A percentile compares a stretch with the other conserved stretches of the same genome.
Evolutionary conservation across 2,797 vertebrate species (phyloP).

Genomic region (Sphenopsis melanotis): DNA sequence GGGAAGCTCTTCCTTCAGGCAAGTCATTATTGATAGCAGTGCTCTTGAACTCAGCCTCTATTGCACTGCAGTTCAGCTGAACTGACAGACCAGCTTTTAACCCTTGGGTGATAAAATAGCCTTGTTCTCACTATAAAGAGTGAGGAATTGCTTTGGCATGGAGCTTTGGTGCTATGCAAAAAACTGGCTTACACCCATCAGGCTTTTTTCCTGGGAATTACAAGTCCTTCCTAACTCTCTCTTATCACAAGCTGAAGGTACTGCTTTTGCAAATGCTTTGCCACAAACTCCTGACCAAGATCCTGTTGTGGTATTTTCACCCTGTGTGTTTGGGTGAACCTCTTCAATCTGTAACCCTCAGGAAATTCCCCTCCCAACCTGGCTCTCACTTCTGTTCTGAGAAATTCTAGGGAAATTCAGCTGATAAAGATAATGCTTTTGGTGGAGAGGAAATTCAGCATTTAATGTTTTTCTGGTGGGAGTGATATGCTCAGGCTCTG

Average conservation of each 20-base stretch:
- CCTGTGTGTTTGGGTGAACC: neutral
- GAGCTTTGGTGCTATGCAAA: neutral
- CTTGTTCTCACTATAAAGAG: neutral
- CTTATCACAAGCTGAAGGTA: neutral
- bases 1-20: conserved; percentile 38
- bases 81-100: conserved; percentile 5
- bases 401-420: conserved; percentile 27
- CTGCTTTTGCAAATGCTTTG: neutral
- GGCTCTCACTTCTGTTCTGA: neutral
- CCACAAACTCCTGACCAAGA: neutral
- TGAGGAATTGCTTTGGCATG: neutral
- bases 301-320: neutral
- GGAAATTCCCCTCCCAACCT: conserved; percentile 28
- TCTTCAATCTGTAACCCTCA: neutral
- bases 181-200: neutral
- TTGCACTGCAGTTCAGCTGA: neutral
- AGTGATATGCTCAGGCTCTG: neutral
- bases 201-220: neutral
- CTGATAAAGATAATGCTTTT: neutral
- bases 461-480: neutral
- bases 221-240: neutral
- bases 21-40: neutral
- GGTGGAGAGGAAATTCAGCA: neutral
- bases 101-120: neutral
- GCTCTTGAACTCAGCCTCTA: conserved; percentile 12